Percentiles rank a stretch among this genome's conserved stretches.
These are phyloP conservation scores for Sebastes diploproa DNA, from an alignment of 2,797 vertebrate genomes.

Conservation along the genomic window DNA sequence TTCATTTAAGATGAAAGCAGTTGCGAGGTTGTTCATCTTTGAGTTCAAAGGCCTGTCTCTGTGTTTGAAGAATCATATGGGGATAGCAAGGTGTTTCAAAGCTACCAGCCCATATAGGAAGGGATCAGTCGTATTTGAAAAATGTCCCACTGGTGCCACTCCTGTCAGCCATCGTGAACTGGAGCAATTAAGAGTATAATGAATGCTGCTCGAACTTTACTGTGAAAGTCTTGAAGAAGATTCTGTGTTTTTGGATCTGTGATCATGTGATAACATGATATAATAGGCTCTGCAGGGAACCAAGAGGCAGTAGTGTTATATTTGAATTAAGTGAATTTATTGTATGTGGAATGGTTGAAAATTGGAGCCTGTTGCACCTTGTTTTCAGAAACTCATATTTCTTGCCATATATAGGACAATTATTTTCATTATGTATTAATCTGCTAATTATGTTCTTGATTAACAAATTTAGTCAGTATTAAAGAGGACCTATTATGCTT, in stretches of 20 bases:
- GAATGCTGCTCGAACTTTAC: not conserved
- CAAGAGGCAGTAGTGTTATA: not conserved
- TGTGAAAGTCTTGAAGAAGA: not conserved
- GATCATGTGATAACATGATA: not conserved
- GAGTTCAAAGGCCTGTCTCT: slow-evolving; percentile 62
- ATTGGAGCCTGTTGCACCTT: not conserved
- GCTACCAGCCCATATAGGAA: not conserved
- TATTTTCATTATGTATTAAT: no score
- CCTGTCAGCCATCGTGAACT: not conserved
- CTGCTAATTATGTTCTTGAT: not conserved
- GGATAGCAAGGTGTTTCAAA: slow-evolving; percentile 42
- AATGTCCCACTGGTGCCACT: not conserved
- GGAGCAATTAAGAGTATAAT: not conserved
- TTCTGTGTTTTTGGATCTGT: not conserved
- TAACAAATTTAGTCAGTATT: not conserved
- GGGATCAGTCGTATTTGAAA: slow-evolving; percentile 2
- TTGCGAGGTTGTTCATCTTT: slow-evolving; percentile 21
- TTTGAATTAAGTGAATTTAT: not conserved
- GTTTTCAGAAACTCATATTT: not conserved
- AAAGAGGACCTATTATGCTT: no score
- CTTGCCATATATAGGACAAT: not conserved
- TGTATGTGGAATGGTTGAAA: not conserved
- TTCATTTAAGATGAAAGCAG: slow-evolving; percentile 54
- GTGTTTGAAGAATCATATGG: slow-evolving; percentile 55
- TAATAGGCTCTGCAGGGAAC: not conserved